These are phyloP conservation scores for Clarias fuscus DNA, from an alignment of 2,797 vertebrate genomes.

Conservation along the genomic window DNA sequence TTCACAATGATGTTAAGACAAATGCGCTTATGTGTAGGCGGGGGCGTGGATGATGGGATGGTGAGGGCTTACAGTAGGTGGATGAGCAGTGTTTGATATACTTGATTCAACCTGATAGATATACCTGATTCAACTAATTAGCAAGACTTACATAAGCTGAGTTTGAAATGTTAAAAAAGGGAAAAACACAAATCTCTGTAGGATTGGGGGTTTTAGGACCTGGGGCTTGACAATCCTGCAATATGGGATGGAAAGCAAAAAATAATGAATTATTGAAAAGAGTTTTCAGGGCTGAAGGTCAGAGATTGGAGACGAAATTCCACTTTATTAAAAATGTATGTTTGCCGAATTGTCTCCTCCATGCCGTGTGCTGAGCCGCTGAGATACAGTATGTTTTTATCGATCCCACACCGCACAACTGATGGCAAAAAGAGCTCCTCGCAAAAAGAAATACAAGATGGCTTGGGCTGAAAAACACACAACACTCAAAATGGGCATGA, in stretches of 20 bases:
- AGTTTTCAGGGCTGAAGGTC: slow-evolving; percentile 80
- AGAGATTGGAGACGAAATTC: slow-evolving; percentile 63
- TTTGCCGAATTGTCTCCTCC: slow-evolving; percentile 73
- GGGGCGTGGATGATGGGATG: not conserved
- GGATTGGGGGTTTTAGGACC: not conserved
- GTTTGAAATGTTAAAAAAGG: not conserved
- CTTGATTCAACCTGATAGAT: not conserved
- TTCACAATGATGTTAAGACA: not conserved
- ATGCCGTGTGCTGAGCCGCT: slow-evolving; percentile 63
- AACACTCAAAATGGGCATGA: slow-evolving; percentile 39
- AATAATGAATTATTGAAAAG: slow-evolving; percentile 79
- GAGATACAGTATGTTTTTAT: slow-evolving; percentile 53
- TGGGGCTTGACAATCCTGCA: slow-evolving; percentile 28
- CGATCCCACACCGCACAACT: slow-evolving; percentile 58
- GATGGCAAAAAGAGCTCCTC: slow-evolving; percentile 51
- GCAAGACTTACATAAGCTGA: not conserved
- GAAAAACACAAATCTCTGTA: not conserved
- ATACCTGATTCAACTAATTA: not conserved
- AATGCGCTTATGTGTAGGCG: not conserved
- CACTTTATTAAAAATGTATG: slow-evolving; percentile 79
- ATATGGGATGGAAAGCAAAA: slow-evolving; percentile 61
- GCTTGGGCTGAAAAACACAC: slow-evolving; percentile 21
- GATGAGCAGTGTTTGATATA: not conserved
- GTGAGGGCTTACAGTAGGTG: too few species aligned
- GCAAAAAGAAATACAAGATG: slow-evolving; percentile 38